Conservation (phyloP, 2,797 vertebrate genomes). For the Poecile montanus region DNA sequence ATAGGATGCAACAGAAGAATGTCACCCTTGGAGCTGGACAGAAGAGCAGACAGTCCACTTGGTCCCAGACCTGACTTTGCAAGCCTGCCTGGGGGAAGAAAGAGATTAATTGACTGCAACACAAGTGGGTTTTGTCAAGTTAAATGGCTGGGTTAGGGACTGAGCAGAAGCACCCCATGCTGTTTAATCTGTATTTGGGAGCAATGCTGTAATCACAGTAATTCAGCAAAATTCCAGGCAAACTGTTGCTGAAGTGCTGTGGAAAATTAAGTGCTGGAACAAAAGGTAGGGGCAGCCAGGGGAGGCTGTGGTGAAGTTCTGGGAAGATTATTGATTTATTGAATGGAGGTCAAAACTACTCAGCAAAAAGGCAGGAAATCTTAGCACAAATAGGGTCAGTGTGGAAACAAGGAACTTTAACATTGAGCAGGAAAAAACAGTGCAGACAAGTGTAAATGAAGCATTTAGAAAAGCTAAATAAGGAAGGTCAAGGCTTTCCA, state of each 20-base stretch:
- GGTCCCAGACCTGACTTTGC: neutral
- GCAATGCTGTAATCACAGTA: neutral
- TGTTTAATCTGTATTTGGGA: neutral
- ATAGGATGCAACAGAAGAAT: neutral
- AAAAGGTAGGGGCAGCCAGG: neutral
- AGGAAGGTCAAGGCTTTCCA: conserved; percentile 60
- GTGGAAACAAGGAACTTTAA: conserved; percentile 23
- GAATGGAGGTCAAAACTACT: conserved; percentile 32
- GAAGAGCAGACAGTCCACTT: neutral
- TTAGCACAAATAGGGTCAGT: conserved; percentile 21
- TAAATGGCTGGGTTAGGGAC: neutral
- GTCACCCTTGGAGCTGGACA: neutral
- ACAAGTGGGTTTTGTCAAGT: neutral
- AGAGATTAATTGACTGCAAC: neutral
- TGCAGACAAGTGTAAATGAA: conserved; percentile 15
- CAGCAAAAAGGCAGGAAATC: conserved; percentile 63
- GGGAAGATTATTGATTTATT: conserved; percentile 57
- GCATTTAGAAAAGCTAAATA: conserved; percentile 32
- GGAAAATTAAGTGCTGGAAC: neutral
- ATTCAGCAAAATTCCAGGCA: neutral
- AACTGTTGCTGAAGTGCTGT: neutral
- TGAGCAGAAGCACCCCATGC: neutral
- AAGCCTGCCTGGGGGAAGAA: neutral
- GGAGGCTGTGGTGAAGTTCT: neutral
- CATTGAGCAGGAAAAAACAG: conserved; percentile 28